Percentiles rank a stretch among this genome's conserved stretches.
Evolutionary conservation across 2,113 vertebrate genomes (phyloP).

Genomic region (Hippocampus guttulatus): DNA sequence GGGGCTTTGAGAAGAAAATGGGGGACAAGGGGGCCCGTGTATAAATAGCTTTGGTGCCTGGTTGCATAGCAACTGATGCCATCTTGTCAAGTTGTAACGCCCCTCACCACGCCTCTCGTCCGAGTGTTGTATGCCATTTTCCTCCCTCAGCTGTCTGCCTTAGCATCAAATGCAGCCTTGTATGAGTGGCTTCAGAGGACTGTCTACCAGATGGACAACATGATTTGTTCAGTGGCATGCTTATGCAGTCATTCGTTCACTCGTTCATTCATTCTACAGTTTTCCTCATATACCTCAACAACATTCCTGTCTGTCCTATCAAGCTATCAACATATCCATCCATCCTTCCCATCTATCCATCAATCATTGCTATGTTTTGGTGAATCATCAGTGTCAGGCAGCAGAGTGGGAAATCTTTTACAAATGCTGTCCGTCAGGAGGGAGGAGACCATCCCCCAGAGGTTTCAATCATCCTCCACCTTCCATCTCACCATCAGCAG

Average conservation of each 20-base stretch:
- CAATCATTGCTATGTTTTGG: slow-evolving; percentile 43
- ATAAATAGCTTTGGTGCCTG: slow-evolving; percentile 78
- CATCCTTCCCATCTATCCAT: slow-evolving; percentile 34
- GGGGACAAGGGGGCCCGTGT: slow-evolving; percentile 65
- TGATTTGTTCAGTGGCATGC: slow-evolving; percentile 25
- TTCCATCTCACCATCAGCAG: slow-evolving; percentile 80
- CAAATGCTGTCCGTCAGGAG: slow-evolving; percentile 94
- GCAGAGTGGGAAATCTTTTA: slow-evolving; percentile 87
- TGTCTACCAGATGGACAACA: slow-evolving; percentile 38
- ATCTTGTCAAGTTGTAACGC: slow-evolving; percentile 75
- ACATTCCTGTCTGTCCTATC: slow-evolving; percentile 19
- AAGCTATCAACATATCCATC: slow-evolving; percentile 30
- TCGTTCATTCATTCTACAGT: slow-evolving; percentile 8
- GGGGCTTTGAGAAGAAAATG: slow-evolving; percentile 67
- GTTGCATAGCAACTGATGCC: slow-evolving; percentile 82
- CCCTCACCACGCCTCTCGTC: slow-evolving; percentile 77
- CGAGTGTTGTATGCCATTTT: slow-evolving; percentile 70
- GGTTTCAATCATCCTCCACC: slow-evolving; percentile 88
- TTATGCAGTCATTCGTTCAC: background rate
- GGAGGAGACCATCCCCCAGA: slow-evolving; percentile 90
- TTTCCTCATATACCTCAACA: slow-evolving; percentile 11
- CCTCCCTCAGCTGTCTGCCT: slow-evolving; percentile 61
- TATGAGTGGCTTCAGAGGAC: slow-evolving; percentile 40
- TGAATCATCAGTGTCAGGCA: slow-evolving; percentile 77
- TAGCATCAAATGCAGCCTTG: slow-evolving; percentile 48